Evolutionary conservation across 2,888 invertebrate genomes (phyloP).

Genomic region (Lymantria monacha): DNA sequence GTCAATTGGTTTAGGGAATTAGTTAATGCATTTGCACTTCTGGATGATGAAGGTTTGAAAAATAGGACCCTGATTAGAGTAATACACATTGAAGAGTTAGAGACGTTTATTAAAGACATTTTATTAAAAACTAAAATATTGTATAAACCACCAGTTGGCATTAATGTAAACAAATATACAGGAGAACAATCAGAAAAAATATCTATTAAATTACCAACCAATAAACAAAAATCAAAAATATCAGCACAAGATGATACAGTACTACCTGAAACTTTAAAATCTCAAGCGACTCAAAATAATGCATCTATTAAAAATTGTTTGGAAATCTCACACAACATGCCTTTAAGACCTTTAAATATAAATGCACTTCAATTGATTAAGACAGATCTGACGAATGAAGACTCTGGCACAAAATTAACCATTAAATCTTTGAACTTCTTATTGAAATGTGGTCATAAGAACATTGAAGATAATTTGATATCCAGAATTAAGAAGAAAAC

Average conservation of each 20-base stretch:
- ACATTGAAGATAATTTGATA: conserved; percentile 54
- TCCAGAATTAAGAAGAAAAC: conserved; percentile 66
- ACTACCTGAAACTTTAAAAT: conserved; percentile 57
- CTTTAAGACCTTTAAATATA: conserved; percentile 57
- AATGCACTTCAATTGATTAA: conserved; percentile 58
- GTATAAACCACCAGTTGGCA: conserved; percentile 64
- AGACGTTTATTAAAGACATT: conserved; percentile 55
- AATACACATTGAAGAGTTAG: conserved; percentile 60
- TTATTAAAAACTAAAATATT: conserved; percentile 52
- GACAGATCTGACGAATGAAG: conserved; percentile 48
- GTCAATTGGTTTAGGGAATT: conserved; percentile 91
- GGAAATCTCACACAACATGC: conserved; percentile 46
- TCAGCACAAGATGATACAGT: conserved; percentile 52
- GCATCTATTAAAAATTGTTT: conserved; percentile 49
- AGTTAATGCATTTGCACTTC: conserved; percentile 87
- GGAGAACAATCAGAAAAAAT: conserved; percentile 47
- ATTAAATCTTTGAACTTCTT: conserved; percentile 58
- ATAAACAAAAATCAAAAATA: conserved; percentile 51
- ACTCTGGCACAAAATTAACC: conserved; percentile 46
- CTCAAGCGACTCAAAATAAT: conserved; percentile 60
- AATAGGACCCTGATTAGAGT: conserved; percentile 79
- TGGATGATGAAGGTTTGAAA: conserved; percentile 79
- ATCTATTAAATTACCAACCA: conserved; percentile 32
- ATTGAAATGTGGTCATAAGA: conserved; percentile 52
- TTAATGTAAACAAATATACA: conserved; percentile 51